Evolutionary conservation across 2,888 invertebrate species (phyloP), one percentile per base, ranked within the genome.

Genomic region (Ennomos fuscantarius): DNA sequence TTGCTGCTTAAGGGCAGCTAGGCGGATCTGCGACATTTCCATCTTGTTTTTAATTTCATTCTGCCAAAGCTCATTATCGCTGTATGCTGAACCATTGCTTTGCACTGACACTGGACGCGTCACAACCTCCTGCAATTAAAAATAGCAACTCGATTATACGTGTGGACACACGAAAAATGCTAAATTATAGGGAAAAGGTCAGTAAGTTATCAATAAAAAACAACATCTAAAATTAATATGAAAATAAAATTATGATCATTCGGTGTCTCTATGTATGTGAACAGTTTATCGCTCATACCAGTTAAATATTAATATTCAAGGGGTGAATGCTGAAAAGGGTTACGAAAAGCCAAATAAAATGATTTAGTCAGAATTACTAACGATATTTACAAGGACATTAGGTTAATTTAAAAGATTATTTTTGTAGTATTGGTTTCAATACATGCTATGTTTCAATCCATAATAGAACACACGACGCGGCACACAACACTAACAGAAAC

Each of bases 11-110:
- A 94, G 76, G 13, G 94, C 93, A 12, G 89, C 85, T 52, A 94
- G 80, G 34, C 94, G 93, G 63, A 93, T 91, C 70, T 94, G 93
- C 0, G 94, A 94, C 68, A 94, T 85, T 73, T 94, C 94, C 88
- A 94, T 93, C 78, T 94, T 94, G 65, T 92, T 93, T 67, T 93
- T 94, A 33, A 94, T 86, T 68, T 93, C 93, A 66, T 91, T 92
- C 73, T 93, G 93, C 84, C 93, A 92, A 34, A 90, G 81, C 57
- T 93, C 91, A 74, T 93, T 93, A 32, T 92, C 93, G 61, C 93
- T 93, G 64, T 93, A 93, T 2, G 84, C 80, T 0, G 89, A 93
- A 51, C 86, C 89, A 66, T 89, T 92, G 71, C 87, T 91, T 76
- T 91, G 93, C 12, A 84, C 92, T 13, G 91, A 93, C 44, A 86